phyloP scores from a whole-genome alignment of 2,797 vertebrate genomes.

The Acestrorhynchus altus region DNA sequence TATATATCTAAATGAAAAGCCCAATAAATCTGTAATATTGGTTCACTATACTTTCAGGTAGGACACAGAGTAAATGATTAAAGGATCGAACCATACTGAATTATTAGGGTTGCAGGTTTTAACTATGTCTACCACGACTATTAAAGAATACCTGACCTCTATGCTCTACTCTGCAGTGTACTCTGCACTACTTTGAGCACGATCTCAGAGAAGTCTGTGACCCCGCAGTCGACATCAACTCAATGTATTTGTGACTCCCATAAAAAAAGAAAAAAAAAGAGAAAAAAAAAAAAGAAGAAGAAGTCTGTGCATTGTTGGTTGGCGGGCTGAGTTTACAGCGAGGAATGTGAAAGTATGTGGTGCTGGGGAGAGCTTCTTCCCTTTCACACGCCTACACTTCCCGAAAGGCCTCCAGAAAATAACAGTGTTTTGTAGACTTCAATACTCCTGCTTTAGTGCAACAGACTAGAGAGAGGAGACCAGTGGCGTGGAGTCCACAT shows the following conservation, averaged over 20 bases:
- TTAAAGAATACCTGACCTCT: too few relatives aligned
- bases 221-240: conserved; percentile 27
- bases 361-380: conserved; percentile 73
- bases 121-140: too few relatives aligned
- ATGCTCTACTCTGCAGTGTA: too few relatives aligned
- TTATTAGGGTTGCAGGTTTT: too few relatives aligned
- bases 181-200: too few relatives aligned
- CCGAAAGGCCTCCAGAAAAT: conserved; percentile 67
- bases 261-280: too few relatives aligned
- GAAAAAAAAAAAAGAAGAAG: too few relatives aligned
- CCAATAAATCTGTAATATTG: too few relatives aligned
- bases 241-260: conserved; percentile 17
- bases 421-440: conserved; percentile 61
- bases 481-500: conserved; percentile 27
- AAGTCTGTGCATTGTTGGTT: conserved; percentile 9
- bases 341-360: conserved; percentile 48
- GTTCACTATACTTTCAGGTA: too few relatives aligned
- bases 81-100: too few relatives aligned
- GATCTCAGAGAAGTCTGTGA: not conserved
- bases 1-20: too few relatives aligned
- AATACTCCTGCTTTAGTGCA: conserved; percentile 13
- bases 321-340: conserved; percentile 53
- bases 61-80: too few relatives aligned
- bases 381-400: conserved; percentile 72
- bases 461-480: conserved; percentile 19